Evolutionary conservation across 2,888 invertebrate genomes (phyloP).

Genomic region (Lasiommata megera): DNA sequence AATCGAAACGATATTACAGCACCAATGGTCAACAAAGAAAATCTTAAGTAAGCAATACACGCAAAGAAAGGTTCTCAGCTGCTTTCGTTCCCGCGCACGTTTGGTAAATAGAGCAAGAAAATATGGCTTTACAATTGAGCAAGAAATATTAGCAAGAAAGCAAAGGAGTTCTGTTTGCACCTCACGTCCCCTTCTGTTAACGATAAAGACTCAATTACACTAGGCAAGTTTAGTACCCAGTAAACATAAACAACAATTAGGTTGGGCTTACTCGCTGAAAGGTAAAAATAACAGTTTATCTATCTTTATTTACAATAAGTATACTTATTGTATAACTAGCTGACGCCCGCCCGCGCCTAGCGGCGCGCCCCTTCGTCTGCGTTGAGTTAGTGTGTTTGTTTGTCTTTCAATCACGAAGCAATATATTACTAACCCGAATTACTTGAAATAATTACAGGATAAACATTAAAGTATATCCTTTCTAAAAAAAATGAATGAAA

Average conservation of each 20-base stretch:
- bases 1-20: neutral
- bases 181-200: constrained; percentile 9
- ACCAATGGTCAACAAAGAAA: neutral
- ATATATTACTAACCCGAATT: no score
- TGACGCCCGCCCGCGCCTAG: no score
- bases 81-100: constrained; percentile 9
- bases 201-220: constrained; percentile 13
- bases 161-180: neutral
- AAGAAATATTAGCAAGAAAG: constrained; percentile 8
- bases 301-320: no score
- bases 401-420: no score
- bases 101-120: constrained; percentile 1
- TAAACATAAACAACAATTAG: constrained; percentile 5
- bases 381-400: no score
- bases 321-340: no score
- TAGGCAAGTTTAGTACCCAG: neutral
- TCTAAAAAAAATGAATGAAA: no score
- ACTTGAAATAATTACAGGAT: no score
- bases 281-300: neutral
- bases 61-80: neutral
- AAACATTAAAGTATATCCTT: no score
- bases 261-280: neutral
- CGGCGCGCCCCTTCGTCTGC: no score
- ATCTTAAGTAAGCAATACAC: constrained; percentile 3
- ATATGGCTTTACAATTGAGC: constrained; percentile 10